Base-by-base conservation (phyloP, 2,113 vertebrate genomes). In the Silurus asotus region DNA sequence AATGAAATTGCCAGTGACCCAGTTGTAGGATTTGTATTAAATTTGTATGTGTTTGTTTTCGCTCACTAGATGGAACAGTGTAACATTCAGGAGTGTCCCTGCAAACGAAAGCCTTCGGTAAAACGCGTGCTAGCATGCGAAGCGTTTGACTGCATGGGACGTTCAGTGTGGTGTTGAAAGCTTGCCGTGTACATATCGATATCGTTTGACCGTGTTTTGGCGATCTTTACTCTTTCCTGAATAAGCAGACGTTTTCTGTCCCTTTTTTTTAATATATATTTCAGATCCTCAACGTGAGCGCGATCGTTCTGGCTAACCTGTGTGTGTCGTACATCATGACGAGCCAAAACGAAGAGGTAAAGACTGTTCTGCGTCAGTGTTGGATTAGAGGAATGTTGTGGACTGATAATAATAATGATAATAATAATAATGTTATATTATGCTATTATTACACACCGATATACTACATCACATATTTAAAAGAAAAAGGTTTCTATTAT, bases 261-360 rank as follows among this genome's bases (percentile, higher is more conserved):
- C 19, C 3, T 69, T 49, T 11, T 49, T 20, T 74, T 51, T 1
- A n/a, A n/a, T n/a, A n/a, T 8, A 19, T 74, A 9, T 78, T 1
- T 25, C 75, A 96, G 96, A 98, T 99, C 90, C 94, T 99, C 15
- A 94, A 95, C 0, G 97, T 99, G 62, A 99, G 97, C 55, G 98
- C 98, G 0, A 95, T 97, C 76, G 97, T 99, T 53, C 91, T 99
- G 89, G 98, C 98, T 67, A 99, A 99, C 92, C 96, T 99, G 77
- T 99, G 98, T 0, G 97, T 99, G 79, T 98, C 98, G 58, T 98
- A 99, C 91, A 98, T 99, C 91, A 96, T 99, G 95, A 99, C 96
- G 0, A 97, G 94, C 92, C 97, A 99, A 88, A 99, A 98, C 3
- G 97, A 99, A 91, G 97, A 98, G 95, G 96, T 96, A 88, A 65